phyloP scores from a whole-genome alignment of 2,888 invertebrate species.

The Caenorhabditis sp. region DNA sequence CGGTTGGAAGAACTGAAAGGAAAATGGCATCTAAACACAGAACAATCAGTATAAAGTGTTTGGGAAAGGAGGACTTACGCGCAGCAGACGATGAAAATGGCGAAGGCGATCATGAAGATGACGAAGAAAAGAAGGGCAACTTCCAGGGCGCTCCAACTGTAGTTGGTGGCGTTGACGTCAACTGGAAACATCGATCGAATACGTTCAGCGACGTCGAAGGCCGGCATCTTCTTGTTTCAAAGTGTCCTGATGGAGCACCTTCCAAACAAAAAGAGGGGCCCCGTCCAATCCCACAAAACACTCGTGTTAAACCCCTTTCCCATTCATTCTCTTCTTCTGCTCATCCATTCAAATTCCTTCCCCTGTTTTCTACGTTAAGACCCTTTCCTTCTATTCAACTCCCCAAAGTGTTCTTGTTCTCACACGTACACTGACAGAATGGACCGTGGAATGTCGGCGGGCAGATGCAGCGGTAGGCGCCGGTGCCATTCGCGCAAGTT shows the following conservation, averaged over 20 bases:
- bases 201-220: conserved; percentile 25
- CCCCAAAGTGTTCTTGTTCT: not conserved
- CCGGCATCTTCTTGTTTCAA: conserved; percentile 19
- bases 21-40: not conserved
- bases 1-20: conserved; percentile 48
- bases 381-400: not conserved
- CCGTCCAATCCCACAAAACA: conserved; percentile 29
- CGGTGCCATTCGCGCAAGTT: conserved; percentile 43
- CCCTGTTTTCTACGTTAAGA: not conserved
- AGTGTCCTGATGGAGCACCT: conserved; percentile 8
- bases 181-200: conserved; percentile 37
- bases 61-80: conserved; percentile 38
- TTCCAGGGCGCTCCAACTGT: conserved; percentile 47
- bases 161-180: conserved; percentile 46
- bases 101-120: conserved; percentile 53
- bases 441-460: conserved; percentile 55
- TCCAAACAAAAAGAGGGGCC: conserved; percentile 13
- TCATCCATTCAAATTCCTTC: conserved; percentile 16
- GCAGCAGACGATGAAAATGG: conserved; percentile 54
- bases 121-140: conserved; percentile 49
- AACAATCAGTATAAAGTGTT: not conserved
- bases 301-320: conserved; percentile 39
- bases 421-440: conserved; percentile 58
- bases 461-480: conserved; percentile 46
- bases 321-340: not conserved